Base-by-base conservation (phyloP, 2,888 invertebrate genomes). In the Tenthredo mesomela region DNA sequence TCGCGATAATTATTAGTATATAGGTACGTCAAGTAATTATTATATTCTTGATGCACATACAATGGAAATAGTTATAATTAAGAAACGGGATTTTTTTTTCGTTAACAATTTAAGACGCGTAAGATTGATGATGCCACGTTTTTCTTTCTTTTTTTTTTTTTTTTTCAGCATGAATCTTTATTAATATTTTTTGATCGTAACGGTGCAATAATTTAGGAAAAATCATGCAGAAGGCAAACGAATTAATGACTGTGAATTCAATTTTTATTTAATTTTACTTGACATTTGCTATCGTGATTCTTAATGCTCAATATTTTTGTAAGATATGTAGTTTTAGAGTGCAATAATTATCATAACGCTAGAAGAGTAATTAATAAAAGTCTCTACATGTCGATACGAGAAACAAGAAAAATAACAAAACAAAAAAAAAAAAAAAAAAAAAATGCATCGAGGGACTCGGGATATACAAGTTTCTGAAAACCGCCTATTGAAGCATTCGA, bases 61-160 rank as follows among this genome's bases (percentile, higher is more conserved):
- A 70, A 70, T 70, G 37, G 15, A 70, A 40, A n/a, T 7, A 37
- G 70, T 25, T 70, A 40, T 40, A 37, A 70, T 40, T 70, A 70
- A 6, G 1, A 37, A 29, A 40, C 18, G 12, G 1, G 37, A 15
- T 33, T 67, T 67, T 18, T 70, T 12, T 6, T 37, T 70, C 12
- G 7, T 37, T 29, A 70, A 37, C 5, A 33, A 18, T 33, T 40
- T n/a, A 70, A 29, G 3, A n/a, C n/a, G 2, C 9, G 18, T n/a
- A 18, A 40, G 15, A n/a, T 33, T 12, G 18, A 70, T 12, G 18
- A 70, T 70, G 70, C 70, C 37, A 70, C 2, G 29, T 37, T 70
- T 33, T 40, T 70, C 4, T 12, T 15, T 18, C 15, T 37, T 37
- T 3, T 18, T 70, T 29, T 12, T n/a, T 33, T 37, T 6, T n/a